A percentile compares a stretch with the other conserved stretches of the same genome.
Conservation (phyloP, 2,113 vertebrate genomes). For the Microtus ochrogaster region DNA sequence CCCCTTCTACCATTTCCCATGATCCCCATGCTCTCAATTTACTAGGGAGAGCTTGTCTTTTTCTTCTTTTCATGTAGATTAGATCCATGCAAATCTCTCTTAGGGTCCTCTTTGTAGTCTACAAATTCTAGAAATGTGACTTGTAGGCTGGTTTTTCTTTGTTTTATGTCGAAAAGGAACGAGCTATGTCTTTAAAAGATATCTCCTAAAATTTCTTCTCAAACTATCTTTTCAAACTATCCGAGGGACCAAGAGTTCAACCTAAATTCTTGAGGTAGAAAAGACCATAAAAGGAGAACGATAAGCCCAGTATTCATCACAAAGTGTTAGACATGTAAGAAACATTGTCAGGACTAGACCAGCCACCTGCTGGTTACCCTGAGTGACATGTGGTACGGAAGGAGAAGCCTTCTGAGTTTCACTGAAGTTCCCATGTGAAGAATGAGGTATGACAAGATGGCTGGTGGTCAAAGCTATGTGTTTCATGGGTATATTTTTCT, state of each 20-base stretch:
- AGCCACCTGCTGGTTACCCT: background rate
- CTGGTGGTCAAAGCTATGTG: background rate
- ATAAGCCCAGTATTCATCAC: background rate
- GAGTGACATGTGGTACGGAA: background rate
- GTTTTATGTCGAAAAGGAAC: too few relatives aligned
- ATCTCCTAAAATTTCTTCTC: background rate
- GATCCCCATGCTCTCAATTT: too few relatives aligned
- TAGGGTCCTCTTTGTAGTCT: too few relatives aligned
- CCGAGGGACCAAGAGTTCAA: background rate
- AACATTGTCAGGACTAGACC: background rate
- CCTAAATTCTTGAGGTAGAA: background rate
- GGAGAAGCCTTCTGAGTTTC: background rate
- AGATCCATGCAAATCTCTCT: too few relatives aligned
- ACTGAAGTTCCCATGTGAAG: background rate
- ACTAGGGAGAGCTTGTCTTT: too few relatives aligned
- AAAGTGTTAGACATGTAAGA: background rate
- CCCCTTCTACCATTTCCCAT: too few relatives aligned
- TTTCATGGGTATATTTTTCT: background rate
- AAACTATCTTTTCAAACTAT: background rate
- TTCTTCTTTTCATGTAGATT: too few relatives aligned
- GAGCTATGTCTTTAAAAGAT: too few relatives aligned
- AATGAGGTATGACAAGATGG: background rate
- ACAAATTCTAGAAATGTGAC: too few relatives aligned
- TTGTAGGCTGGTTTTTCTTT: too few relatives aligned
- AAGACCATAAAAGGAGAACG: background rate